These are phyloP conservation scores for Platysternon megacephalum DNA, from an alignment of 2,113 vertebrate species.

Conservation along the genomic window DNA sequence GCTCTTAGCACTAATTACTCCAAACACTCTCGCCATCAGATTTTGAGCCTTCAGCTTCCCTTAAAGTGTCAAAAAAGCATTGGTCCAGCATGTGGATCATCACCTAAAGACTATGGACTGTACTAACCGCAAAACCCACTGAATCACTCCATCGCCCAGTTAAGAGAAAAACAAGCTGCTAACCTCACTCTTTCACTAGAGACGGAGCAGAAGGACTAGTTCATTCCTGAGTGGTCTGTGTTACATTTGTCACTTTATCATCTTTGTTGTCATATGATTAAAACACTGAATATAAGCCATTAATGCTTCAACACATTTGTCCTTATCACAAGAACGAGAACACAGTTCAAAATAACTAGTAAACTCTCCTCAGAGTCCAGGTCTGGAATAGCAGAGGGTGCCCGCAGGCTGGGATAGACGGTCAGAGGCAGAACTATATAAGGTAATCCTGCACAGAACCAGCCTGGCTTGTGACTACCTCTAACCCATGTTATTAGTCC, in stretches of 20 bases:
- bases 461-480: too few species aligned
- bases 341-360: too few species aligned
- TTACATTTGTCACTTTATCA: background rate
- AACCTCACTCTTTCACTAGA: background rate
- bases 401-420: too few species aligned
- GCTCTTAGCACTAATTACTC: background rate
- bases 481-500: too few species aligned
- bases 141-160: background rate
- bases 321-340: too few species aligned
- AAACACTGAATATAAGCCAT: too few species aligned
- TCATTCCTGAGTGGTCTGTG: background rate
- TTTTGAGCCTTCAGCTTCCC: background rate
- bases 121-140: background rate
- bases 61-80: background rate
- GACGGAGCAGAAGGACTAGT: background rate
- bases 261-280: too few species aligned
- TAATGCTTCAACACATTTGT: background rate
- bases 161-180: background rate
- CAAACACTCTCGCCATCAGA: background rate
- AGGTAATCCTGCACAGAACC: too few species aligned
- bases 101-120: background rate
- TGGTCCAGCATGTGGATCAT: background rate
- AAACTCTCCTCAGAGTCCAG: too few species aligned
- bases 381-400: too few species aligned
- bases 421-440: too few species aligned